Conservation (phyloP, 2,888 invertebrate species). For the Lasioglossum villosulum region DNA sequence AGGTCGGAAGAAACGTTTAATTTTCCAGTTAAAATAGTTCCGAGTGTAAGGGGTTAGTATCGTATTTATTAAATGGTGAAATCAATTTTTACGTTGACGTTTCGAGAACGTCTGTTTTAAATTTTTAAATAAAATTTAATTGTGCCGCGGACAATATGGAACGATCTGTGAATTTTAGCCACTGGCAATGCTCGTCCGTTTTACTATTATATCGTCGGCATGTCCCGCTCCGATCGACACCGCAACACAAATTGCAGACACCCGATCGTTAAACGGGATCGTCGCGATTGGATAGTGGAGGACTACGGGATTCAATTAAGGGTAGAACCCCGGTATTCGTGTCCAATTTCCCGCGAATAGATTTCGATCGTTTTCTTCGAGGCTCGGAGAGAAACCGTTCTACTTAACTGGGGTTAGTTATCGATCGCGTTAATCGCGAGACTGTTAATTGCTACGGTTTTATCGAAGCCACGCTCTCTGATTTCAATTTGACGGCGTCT, state of each 20-base stretch:
- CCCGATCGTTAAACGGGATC: neutral
- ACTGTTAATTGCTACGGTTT: neutral
- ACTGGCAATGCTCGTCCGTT: neutral
- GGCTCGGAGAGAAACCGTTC: neutral
- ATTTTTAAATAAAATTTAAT: neutral
- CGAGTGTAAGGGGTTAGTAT: too few species aligned
- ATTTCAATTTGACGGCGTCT: neutral
- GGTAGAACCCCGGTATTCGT: neutral
- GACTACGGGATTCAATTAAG: neutral
- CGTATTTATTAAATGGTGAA: too few species aligned
- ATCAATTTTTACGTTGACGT: too few species aligned
- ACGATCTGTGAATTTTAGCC: neutral
- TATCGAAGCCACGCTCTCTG: neutral
- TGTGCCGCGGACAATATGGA: neutral
- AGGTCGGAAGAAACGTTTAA: too few species aligned
- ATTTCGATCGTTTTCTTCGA: neutral
- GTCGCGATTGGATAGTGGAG: neutral
- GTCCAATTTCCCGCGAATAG: slow-evolving; percentile 5
- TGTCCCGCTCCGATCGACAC: neutral
- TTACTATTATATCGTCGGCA: neutral
- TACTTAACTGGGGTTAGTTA: neutral
- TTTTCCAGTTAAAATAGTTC: too few species aligned
- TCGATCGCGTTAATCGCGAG: slow-evolving; percentile 2
- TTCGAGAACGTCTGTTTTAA: neutral
- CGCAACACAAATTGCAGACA: slow-evolving; percentile 3